Evolutionary conservation across 2,888 invertebrate species (phyloP), one percentile per base, ranked within the genome.

Genomic region (Tachina lurida): DNA sequence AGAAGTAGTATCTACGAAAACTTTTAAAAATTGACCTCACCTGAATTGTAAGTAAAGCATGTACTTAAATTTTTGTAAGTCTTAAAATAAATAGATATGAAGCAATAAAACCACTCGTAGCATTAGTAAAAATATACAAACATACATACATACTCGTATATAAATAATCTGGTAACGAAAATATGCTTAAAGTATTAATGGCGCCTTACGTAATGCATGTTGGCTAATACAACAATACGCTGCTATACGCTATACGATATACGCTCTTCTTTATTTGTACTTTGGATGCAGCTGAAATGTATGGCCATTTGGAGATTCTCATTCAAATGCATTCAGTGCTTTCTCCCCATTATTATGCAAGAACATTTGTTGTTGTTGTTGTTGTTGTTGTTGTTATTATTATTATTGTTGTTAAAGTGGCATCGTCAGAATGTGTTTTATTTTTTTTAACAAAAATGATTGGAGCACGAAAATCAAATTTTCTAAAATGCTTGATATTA

Each of bases 401-500:
- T 76, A 31, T 82, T 82, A 56, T 65, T n/a, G n/a, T n/a, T n/a
- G n/a, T n/a, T n/a, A n/a, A n/a, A 45, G 58, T 67, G 47, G 74
- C 68, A 82, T 73, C 78, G 43, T 65, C 63, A 58, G 62, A 63
- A 73, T 86, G 41, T 77, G 41, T 87, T 80, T 31, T 31, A 7
- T 62, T 87, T 83, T 31, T 31, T 31, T 31, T 67, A 41, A 56
- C 47, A 63, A 76, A 81, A 90, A 91, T 90, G 91, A 90, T 91
- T 90, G 89, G 87, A 88, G 88, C 90, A 91, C 91, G 91, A 91
- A 90, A 89, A 90, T 89, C 91, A 90, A 90, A 90, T 90, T 90
- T 90, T 79, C 70, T 79, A 73, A 86, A 79, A 78, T 65, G 63
- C 62, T 62, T 78, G 68, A 78, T 76, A 77, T 73, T 62, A 77